Evolutionary conservation across 2,797 vertebrate species (phyloP), one percentile per base, ranked within the genome.

Genomic region (Tolypeutes matacus): DNA sequence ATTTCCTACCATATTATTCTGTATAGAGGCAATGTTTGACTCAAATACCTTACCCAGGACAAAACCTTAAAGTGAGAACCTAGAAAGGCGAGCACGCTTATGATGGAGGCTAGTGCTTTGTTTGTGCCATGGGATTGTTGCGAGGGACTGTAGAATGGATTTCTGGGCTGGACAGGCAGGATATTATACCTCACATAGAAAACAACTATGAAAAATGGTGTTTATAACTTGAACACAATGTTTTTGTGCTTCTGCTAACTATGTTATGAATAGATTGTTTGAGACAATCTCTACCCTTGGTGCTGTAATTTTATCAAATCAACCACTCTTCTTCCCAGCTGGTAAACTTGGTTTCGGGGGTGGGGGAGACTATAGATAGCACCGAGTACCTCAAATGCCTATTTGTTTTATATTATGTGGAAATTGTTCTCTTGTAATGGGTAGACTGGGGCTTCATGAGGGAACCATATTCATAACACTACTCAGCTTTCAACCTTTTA

Each of bases 181-280:
- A 89, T 86, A 94, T 49, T 64, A 89, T 39, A 86, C 13, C 2
- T 93, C 65, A 94, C 20, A n/a, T 39, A 56, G 65, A 82, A 89
- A 93, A 34, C 11, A 15, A 11, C 7, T 94, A 31, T 69, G 82
- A 77, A 89, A 70, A 91, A 65, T 18, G n/a, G 20, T 64, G 27
- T 75, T 92, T 39, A 56, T 56, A 87, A 88, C 80, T 11, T 25
- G 60, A 88, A 93, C 5, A 60, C 31, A 76, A 58, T 14, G 25
- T 5, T 85, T 94, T 67, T 94, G 53, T 81, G 42, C 34, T 85
- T 77, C 17, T 70, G 39, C 62, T 91, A 86, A 80, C 20, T 42
- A 27, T 72, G 14, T 20, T 94, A 29, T 64, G 51, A 72, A 46
- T 34, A 91, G 80, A 31, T 65, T 95, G 80, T 88, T 78, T 95